These are phyloP conservation scores for Sebastes oblongus DNA, from an alignment of 2,797 vertebrate genomes.

Conservation along the genomic window DNA sequence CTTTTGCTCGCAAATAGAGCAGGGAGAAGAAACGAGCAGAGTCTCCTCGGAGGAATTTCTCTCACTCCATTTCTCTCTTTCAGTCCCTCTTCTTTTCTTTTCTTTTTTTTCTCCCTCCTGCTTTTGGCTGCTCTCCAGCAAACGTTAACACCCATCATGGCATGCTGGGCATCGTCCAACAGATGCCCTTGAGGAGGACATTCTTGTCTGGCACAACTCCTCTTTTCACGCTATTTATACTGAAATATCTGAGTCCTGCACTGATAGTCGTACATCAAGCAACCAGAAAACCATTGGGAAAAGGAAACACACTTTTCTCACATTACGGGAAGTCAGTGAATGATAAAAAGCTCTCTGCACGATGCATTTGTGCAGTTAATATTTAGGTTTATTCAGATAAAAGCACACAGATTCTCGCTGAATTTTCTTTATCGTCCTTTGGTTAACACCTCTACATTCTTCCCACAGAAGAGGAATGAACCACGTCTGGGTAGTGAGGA, in stretches of 20 bases:
- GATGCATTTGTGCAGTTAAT: background rate
- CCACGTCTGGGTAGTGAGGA: conserved; percentile 6
- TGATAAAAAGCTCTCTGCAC: background rate
- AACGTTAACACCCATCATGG: conserved; percentile 64
- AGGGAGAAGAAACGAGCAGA: conserved; percentile 11
- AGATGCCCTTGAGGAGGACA: conserved; percentile 78
- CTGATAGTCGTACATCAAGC: conserved; percentile 37
- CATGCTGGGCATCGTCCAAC: conserved; percentile 63
- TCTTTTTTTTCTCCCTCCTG: background rate
- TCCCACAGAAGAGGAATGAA: conserved; percentile 15
- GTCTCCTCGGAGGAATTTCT: conserved; percentile 29
- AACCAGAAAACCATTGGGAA: conserved; percentile 26
- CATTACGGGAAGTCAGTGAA: background rate
- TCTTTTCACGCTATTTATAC: conserved; percentile 76
- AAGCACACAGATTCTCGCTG: background rate
- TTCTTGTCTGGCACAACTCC: conserved; percentile 77
- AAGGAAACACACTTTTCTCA: conserved; percentile 25
- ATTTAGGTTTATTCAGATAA: conserved; percentile 10
- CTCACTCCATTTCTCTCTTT: conserved; percentile 31
- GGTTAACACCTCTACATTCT: conserved; percentile 7
- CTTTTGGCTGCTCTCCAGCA: conserved; percentile 65
- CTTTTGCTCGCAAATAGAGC: conserved; percentile 11
- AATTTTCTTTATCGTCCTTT: background rate
- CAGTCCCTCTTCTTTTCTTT: background rate
- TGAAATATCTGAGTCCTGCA: conserved; percentile 53